These are phyloP conservation scores for Apis mellifera DNA, from an alignment of 1,140 invertebrate species.

Conservation along the genomic window Amel_HAv3.1 CM009932.2:9063501-9064000, in stretches of 20 bases:
- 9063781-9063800: not conserved
- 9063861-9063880: not conserved
- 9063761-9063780: slow-evolving; percentile 41
- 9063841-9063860: slow-evolving; percentile 22
- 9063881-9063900: not conserved
- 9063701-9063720: slow-evolving; percentile 43
- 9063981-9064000: slow-evolving; percentile 22
- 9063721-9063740: slow-evolving; percentile 39
- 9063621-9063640: slow-evolving; percentile 44
- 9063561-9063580: slow-evolving; percentile 13
- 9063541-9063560: not conserved
- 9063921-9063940: not conserved
- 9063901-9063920: not conserved
- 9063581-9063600: not conserved
- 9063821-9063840: not conserved
- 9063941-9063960: not conserved
- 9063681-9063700: slow-evolving; percentile 48
- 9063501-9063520: not conserved
- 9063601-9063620: slow-evolving; percentile 37
- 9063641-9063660: slow-evolving; percentile 49
- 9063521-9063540: not conserved
- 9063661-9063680: slow-evolving; percentile 50
- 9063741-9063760: slow-evolving; percentile 54
- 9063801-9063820: slow-evolving; percentile 7
- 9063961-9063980: slow-evolving; percentile 2